Evolutionary conservation across 2,797 vertebrate genomes (phyloP).

Genomic region (Dallia pectoralis): DNA sequence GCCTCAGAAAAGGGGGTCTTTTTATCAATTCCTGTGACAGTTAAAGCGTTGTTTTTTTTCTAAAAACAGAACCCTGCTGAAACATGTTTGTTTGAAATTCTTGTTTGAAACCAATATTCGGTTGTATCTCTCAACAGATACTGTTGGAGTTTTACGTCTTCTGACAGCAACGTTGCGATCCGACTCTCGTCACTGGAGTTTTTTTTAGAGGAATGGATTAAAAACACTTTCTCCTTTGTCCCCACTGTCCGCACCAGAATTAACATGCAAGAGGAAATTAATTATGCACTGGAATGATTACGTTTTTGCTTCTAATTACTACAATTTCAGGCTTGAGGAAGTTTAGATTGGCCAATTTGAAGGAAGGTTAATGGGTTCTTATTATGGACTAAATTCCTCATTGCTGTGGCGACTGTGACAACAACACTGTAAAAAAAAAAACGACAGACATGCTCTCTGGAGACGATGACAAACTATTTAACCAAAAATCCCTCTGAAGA

Average conservation of each 20-base stretch:
- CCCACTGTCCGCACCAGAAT: constrained; percentile 64
- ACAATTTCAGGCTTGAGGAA: constrained; percentile 81
- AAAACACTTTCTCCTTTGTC: constrained; percentile 49
- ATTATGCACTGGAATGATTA: constrained; percentile 71
- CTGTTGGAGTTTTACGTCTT: neutral
- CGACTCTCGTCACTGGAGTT: constrained; percentile 39
- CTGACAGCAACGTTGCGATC: constrained; percentile 10
- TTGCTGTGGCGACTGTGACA: constrained; percentile 39
- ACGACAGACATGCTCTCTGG: constrained; percentile 40
- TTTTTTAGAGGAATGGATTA: constrained; percentile 54
- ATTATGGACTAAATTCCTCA: constrained; percentile 62
- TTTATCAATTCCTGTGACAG: neutral
- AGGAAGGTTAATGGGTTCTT: constrained; percentile 73
- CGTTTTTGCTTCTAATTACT: constrained; percentile 76
- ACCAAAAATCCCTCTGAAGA: constrained; percentile 20
- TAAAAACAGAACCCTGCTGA: neutral
- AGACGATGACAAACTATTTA: constrained; percentile 35
- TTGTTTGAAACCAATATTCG: neutral
- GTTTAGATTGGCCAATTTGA: constrained; percentile 75
- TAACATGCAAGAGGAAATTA: constrained; percentile 72
- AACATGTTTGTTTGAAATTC: neutral
- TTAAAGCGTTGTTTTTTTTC: neutral
- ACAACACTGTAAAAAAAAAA: constrained; percentile 47
- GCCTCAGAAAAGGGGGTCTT: neutral
- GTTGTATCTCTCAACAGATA: neutral